Evolutionary conservation across 2,797 vertebrate species (phyloP).

Genomic region (Sebastes itinus): DNA sequence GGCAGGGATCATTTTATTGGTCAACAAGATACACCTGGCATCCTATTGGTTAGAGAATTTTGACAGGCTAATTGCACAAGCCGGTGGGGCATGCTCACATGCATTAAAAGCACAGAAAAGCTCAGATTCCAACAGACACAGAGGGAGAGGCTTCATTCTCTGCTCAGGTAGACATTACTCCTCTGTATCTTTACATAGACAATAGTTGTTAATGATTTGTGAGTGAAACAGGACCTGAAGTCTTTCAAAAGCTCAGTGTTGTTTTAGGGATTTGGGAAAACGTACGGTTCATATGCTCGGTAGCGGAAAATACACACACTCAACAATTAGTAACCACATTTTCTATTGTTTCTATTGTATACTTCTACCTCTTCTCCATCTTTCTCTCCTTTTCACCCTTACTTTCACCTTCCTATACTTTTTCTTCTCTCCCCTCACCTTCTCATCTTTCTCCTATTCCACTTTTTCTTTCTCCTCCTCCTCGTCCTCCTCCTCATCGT

Average conservation of each 20-base stretch:
- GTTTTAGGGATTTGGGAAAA: constrained; percentile 9
- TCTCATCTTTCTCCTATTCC: neutral
- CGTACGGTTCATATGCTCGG: neutral
- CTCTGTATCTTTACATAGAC: too few relatives aligned
- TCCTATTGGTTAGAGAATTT: too few relatives aligned
- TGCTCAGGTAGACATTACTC: too few relatives aligned
- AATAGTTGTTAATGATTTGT: too few relatives aligned
- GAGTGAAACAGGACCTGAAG: neutral
- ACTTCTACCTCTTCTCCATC: neutral
- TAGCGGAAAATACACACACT: neutral
- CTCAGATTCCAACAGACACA: too few relatives aligned
- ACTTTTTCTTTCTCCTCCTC: constrained; percentile 23
- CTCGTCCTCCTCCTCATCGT: constrained; percentile 16
- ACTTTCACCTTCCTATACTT: neutral
- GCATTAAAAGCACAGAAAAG: too few relatives aligned
- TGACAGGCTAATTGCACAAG: too few relatives aligned
- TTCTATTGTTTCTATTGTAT: neutral
- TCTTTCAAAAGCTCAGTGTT: neutral
- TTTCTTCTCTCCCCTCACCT: constrained; percentile 1
- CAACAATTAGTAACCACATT: neutral
- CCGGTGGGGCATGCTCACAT: too few relatives aligned
- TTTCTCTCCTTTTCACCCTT: neutral
- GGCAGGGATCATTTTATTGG: too few relatives aligned
- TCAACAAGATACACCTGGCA: too few relatives aligned
- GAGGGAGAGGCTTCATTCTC: too few relatives aligned